A percentile compares a stretch with the other conserved stretches of the same genome.
Evolutionary conservation across 1,140 invertebrate species (phyloP).

Genomic region (Sitodiplosis mosellana): DNA sequence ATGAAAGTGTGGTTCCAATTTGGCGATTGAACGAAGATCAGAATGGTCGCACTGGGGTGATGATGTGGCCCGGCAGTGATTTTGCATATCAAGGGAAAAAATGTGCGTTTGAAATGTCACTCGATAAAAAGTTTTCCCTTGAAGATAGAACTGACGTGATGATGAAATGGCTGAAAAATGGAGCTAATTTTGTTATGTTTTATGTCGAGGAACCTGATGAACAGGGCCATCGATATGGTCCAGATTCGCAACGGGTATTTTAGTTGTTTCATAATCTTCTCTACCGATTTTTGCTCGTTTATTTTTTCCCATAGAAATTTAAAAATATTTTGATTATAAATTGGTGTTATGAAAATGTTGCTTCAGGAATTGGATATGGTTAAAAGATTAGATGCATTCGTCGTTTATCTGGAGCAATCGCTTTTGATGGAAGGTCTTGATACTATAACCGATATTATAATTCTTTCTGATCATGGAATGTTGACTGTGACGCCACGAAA

Average conservation of each 20-base stretch:
- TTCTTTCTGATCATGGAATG: not conserved
- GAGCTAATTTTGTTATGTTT: slow-evolving; percentile 40
- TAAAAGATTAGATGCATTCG: no score
- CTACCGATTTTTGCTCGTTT: no score
- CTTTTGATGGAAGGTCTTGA: not conserved
- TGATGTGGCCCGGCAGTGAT: not conserved
- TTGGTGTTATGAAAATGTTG: no score
- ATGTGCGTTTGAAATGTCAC: no score
- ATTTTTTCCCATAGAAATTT: no score
- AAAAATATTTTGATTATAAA: no score
- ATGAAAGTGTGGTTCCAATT: not conserved
- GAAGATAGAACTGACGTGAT: no score
- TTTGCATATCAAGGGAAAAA: not conserved
- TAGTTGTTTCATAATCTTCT: no score
- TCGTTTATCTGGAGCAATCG: no score
- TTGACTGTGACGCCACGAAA: not conserved
- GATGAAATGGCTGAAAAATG: no score
- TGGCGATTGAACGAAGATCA: not conserved
- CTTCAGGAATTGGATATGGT: no score
- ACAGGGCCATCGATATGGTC: slow-evolving; percentile 32
- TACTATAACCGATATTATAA: not conserved
- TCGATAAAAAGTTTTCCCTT: no score
- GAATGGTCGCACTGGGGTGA: not conserved
- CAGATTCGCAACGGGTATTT: slow-evolving; percentile 10
- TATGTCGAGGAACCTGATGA: slow-evolving; percentile 58